Percentiles rank a stretch among this genome's conserved stretches.
Evolutionary conservation across 2,113 vertebrate species (phyloP).

Genomic region (Azemiops feae): DNA sequence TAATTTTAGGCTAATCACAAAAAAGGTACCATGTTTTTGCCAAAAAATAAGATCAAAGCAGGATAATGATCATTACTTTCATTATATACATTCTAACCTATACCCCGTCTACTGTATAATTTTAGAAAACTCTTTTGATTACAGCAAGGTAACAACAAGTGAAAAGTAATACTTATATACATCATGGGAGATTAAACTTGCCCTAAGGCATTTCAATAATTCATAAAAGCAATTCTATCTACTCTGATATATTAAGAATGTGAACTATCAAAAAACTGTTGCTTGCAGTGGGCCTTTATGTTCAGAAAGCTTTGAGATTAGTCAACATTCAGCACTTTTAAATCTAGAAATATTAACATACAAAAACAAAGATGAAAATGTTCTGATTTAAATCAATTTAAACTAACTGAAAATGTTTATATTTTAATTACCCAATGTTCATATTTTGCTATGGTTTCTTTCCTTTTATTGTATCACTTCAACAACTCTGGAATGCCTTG

Average conservation of each 20-base stretch:
- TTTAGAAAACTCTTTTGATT: background rate
- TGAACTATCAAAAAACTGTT: background rate
- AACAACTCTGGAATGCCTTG: background rate
- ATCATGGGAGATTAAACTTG: background rate
- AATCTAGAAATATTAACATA: background rate
- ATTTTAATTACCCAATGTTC: background rate
- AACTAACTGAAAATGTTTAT: background rate
- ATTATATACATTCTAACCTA: too few species aligned
- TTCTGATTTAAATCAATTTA: background rate
- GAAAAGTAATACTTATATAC: background rate
- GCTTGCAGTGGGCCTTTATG: background rate
- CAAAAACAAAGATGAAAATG: background rate
- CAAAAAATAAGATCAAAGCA: background rate
- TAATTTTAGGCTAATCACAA: background rate
- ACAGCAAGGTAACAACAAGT: background rate
- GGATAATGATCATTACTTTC: background rate
- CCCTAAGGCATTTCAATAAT: background rate
- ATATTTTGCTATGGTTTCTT: background rate
- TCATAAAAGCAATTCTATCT: background rate
- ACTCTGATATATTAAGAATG: background rate
- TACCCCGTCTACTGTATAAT: background rate
- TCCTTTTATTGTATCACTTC: background rate
- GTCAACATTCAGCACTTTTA: slow-evolving; percentile 4
- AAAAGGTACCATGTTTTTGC: background rate
- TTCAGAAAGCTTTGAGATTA: background rate